Percentiles rank a stretch among this genome's conserved stretches.
Evolutionary conservation across 2,797 vertebrate genomes (phyloP).

Genomic region (Tokudaia muenninki): DNA sequence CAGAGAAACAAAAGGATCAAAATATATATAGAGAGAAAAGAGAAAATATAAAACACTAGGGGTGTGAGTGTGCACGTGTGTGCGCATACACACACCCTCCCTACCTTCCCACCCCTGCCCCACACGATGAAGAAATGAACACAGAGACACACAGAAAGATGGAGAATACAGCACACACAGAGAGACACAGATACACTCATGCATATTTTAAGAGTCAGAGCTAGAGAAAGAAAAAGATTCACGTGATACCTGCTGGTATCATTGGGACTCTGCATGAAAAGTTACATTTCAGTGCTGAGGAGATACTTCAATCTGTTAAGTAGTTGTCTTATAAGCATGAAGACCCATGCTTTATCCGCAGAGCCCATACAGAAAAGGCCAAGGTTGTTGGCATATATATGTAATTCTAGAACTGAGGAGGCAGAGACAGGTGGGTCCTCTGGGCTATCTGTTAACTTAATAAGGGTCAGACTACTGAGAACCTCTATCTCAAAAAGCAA

Average conservation of each 20-base stretch:
- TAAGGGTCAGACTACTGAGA: background rate
- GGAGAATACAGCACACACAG: background rate
- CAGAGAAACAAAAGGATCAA: background rate
- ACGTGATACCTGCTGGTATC: too few relatives aligned
- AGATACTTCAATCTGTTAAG: background rate
- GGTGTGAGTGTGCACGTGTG: background rate
- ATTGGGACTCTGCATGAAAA: background rate
- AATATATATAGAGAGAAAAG: background rate
- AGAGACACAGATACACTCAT: background rate
- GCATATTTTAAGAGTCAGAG: background rate
- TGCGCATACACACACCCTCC: too few relatives aligned
- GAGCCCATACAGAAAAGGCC: background rate
- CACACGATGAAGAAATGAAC: background rate
- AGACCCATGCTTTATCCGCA: background rate
- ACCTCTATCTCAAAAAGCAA: background rate
- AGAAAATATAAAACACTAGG: background rate
- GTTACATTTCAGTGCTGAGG: background rate
- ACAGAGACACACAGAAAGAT: background rate
- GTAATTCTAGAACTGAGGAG: background rate
- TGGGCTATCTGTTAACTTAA: background rate
- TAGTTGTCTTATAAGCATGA: background rate
- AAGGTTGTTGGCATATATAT: too few relatives aligned
- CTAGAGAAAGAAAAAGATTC: background rate
- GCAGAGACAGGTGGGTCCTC: background rate
- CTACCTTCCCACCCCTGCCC: too few relatives aligned